Evolutionary conservation across 2,888 invertebrate species (phyloP).

Genomic region (Augochlorella aurata): DNA sequence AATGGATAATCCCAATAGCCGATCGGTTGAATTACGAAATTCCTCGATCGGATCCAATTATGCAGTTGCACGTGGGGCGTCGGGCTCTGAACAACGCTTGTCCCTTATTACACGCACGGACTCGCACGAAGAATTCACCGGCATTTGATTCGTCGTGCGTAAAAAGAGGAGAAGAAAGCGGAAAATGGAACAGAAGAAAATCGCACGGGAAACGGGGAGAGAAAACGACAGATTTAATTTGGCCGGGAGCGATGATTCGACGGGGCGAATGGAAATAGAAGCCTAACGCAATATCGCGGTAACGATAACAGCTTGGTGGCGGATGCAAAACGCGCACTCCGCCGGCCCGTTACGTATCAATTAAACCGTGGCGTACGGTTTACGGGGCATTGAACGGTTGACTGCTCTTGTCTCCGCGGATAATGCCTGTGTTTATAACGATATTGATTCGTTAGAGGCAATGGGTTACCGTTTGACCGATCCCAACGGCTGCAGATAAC

Average conservation of each 20-base stretch:
- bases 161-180: background rate
- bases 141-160: background rate
- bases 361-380: conserved; percentile 55
- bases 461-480: conserved; percentile 37
- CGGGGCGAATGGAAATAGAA: conserved; percentile 6
- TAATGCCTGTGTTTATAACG: conserved; percentile 61
- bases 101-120: background rate
- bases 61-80: conserved; percentile 12
- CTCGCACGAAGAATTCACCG: background rate
- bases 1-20: conserved; percentile 12
- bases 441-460: conserved; percentile 63
- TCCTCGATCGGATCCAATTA: conserved; percentile 36
- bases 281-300: conserved; percentile 27
- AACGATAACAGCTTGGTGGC: conserved; percentile 26
- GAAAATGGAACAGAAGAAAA: background rate
- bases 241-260: background rate
- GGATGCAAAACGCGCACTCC: conserved; percentile 26
- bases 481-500: conserved; percentile 35
- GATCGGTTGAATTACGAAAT: conserved; percentile 19
- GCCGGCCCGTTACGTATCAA: conserved; percentile 57
- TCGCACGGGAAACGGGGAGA: background rate
- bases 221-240: conserved; percentile 23
- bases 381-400: conserved; percentile 61
- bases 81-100: background rate
- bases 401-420: conserved; percentile 65